Conservation (phyloP, 2,113 vertebrate species). For the Grus americana region DNA sequence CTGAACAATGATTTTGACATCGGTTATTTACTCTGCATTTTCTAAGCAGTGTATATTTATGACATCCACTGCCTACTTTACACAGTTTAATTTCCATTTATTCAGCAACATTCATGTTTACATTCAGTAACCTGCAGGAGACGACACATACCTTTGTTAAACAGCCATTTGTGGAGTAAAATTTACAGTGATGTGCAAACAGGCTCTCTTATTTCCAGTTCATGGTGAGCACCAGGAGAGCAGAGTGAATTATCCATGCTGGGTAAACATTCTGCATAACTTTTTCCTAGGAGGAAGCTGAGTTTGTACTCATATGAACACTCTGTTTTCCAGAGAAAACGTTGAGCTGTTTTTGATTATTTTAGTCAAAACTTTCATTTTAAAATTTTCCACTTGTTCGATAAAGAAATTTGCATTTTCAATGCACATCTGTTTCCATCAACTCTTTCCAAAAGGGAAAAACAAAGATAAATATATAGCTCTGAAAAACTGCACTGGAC, state of each 20-base stretch:
- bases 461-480: neutral
- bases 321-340: neutral
- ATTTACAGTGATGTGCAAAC: neutral
- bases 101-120: neutral
- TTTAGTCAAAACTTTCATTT: neutral
- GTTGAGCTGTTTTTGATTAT: neutral
- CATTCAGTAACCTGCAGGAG: neutral
- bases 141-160: neutral
- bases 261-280: neutral
- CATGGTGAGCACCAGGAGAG: neutral
- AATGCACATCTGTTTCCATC: neutral
- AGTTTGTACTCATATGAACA: neutral
- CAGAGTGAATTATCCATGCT: neutral
- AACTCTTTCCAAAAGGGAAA: neutral
- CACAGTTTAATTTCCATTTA: neutral
- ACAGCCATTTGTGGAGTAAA: neutral
- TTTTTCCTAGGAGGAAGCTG: neutral
- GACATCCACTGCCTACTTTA: neutral
- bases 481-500: neutral
- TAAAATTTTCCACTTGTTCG: neutral
- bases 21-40: neutral
- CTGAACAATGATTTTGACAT: neutral
- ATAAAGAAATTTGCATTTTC: neutral
- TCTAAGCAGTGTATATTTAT: neutral
- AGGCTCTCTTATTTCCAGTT: neutral